Evolutionary conservation across 37 sponge, comb jelly and placozoan species (phyloP).

Genomic region (Beroe ovata): DNA sequence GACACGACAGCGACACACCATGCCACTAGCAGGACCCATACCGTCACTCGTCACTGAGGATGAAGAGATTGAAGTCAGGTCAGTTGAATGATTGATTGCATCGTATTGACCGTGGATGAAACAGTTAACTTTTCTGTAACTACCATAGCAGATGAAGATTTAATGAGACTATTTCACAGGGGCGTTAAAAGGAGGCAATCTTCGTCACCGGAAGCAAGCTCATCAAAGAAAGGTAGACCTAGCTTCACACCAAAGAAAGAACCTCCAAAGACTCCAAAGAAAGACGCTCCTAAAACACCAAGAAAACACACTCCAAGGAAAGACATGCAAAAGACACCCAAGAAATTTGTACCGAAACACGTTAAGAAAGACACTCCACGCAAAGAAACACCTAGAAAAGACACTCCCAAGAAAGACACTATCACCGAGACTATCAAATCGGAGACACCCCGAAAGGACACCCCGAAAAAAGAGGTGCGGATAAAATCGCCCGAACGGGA

Average conservation of each 20-base stretch:
- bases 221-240: background rate
- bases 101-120: background rate
- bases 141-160: background rate
- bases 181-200: constrained; percentile 40
- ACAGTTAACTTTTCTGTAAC: background rate
- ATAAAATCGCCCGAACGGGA: constrained; percentile 8
- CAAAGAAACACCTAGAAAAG: constrained; percentile 23
- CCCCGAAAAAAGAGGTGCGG: constrained; percentile 20
- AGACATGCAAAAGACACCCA: constrained; percentile 23
- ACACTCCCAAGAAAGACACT: constrained; percentile 5
- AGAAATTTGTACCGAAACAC: constrained; percentile 27
- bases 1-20: constrained; percentile 48
- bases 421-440: background rate
- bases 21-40: constrained; percentile 49
- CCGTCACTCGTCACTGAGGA: constrained; percentile 41
- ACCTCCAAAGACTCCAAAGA: constrained; percentile 52
- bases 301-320: constrained; percentile 1
- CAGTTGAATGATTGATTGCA: background rate
- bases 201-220: constrained; percentile 10
- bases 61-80: constrained; percentile 55
- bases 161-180: too few species aligned
- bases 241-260: constrained; percentile 36
- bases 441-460: background rate
- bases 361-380: constrained; percentile 42
- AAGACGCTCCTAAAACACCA: constrained; percentile 29